phyloP scores from a whole-genome alignment of 2,113 vertebrate species.

The Myodes glareolus region DNA sequence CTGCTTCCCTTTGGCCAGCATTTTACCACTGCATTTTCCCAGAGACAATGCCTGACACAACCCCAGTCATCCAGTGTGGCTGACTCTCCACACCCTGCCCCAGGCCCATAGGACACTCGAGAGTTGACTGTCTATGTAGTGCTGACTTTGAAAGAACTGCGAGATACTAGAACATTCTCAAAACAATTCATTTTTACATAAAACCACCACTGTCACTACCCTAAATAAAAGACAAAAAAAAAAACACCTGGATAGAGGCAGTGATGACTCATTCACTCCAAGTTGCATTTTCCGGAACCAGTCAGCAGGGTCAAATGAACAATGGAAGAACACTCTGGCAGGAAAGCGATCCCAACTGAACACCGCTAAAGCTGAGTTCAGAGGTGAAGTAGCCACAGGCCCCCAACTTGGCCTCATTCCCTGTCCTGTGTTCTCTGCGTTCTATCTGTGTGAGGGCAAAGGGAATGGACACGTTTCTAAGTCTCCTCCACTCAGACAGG shows the following conservation, averaged over 20 bases:
- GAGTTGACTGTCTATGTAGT: not conserved
- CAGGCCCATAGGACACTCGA: not conserved
- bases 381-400: conserved; percentile 26
- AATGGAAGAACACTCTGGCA: conserved; percentile 23
- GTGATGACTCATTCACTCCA: conserved; percentile 40
- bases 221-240: not conserved
- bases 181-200: not conserved
- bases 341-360: not conserved
- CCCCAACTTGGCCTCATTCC: conserved; percentile 8
- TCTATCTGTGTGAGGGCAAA: not conserved
- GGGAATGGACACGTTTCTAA: not conserved
- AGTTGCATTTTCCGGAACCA: conserved; percentile 53
- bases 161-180: conserved; percentile 10
- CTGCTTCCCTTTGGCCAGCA: not conserved
- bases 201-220: not conserved
- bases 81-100: not conserved
- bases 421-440: not conserved
- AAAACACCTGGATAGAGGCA: not conserved
- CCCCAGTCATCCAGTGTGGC: not conserved
- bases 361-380: conserved; percentile 2
- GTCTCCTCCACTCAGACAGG: not conserved
- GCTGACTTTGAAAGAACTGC: not conserved
- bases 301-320: conserved; percentile 42
- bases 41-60: not conserved
- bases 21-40: not conserved